Conservation (phyloP, 2,888 invertebrate genomes). For the Plutella xylostella region DNA sequence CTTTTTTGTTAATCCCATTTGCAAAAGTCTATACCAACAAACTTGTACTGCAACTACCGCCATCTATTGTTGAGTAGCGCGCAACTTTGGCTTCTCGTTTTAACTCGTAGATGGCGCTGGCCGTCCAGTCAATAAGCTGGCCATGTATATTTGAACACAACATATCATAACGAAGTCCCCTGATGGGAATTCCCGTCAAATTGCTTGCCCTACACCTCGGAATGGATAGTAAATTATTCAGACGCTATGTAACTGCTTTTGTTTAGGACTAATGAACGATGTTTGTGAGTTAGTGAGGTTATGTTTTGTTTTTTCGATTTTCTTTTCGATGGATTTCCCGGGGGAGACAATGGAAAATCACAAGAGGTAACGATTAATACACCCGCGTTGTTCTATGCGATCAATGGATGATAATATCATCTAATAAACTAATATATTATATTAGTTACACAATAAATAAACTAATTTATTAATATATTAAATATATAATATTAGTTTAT, state of each 20-base stretch:
- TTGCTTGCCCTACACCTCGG: slow-evolving; percentile 42
- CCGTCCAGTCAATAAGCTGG: slow-evolving; percentile 42
- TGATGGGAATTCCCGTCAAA: slow-evolving; percentile 49
- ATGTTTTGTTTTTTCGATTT: background rate
- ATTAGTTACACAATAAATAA: too few relatives aligned
- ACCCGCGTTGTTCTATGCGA: too few relatives aligned
- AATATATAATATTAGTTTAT: too few relatives aligned
- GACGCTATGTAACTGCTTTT: slow-evolving; percentile 52
- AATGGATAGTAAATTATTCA: slow-evolving; percentile 62
- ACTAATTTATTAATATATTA: too few relatives aligned
- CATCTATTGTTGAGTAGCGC: slow-evolving; percentile 29
- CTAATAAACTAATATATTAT: too few relatives aligned
- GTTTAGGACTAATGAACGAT: slow-evolving; percentile 54
- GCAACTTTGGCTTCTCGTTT: slow-evolving; percentile 15
- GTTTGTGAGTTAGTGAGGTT: slow-evolving; percentile 19
- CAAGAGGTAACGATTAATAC: too few relatives aligned
- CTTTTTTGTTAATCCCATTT: too few relatives aligned
- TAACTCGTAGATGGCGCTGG: slow-evolving; percentile 38
- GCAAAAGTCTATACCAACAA: too few relatives aligned
- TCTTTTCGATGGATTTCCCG: too few relatives aligned
- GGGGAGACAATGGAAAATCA: too few relatives aligned
- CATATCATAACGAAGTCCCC: slow-evolving; percentile 50
- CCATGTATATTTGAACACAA: slow-evolving; percentile 53
- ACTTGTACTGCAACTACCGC: slow-evolving; percentile 16
- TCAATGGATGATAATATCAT: too few relatives aligned